Conservation (phyloP, 1,140 invertebrate species). For the Branchinecta lynchi region DNA sequence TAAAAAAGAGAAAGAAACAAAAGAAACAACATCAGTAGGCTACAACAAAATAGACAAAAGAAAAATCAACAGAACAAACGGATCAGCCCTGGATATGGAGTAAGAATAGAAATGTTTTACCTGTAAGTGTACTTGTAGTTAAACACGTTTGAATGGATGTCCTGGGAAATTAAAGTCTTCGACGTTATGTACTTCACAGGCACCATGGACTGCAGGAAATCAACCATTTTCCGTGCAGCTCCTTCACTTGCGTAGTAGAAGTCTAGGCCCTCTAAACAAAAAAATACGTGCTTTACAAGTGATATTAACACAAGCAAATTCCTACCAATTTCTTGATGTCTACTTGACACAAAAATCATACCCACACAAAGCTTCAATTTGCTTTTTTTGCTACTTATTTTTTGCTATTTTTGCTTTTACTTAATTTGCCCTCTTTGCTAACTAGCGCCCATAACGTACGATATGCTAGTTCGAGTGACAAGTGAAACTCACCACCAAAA, state of each 20-base stretch:
- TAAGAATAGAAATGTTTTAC: conserved; percentile 25
- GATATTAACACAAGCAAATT: too few relatives aligned
- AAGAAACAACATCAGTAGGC: background rate
- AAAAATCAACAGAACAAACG: background rate
- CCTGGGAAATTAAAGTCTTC: conserved; percentile 92
- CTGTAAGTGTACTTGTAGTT: conserved; percentile 86
- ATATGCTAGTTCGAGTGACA: too few relatives aligned
- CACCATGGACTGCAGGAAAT: conserved; percentile 73
- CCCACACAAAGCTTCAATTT: too few relatives aligned
- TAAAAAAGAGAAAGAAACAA: conserved; percentile 1
- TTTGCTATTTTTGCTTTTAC: too few relatives aligned
- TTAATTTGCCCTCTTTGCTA: too few relatives aligned
- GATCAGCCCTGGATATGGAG: background rate
- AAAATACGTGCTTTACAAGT: background rate
- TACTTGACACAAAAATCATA: too few relatives aligned
- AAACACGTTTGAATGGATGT: conserved; percentile 88
- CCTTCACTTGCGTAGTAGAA: conserved; percentile 84
- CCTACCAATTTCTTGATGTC: too few relatives aligned
- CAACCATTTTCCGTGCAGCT: conserved; percentile 85
- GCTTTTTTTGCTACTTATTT: too few relatives aligned
- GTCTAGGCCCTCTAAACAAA: conserved; percentile 72
- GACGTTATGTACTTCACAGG: conserved; percentile 74
- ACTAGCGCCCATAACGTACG: too few relatives aligned
- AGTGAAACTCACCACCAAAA: too few relatives aligned
- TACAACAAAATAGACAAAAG: background rate